phyloP scores from a whole-genome alignment of 2,797 vertebrate genomes.

The Gymnoscopelus microlampas region DNA sequence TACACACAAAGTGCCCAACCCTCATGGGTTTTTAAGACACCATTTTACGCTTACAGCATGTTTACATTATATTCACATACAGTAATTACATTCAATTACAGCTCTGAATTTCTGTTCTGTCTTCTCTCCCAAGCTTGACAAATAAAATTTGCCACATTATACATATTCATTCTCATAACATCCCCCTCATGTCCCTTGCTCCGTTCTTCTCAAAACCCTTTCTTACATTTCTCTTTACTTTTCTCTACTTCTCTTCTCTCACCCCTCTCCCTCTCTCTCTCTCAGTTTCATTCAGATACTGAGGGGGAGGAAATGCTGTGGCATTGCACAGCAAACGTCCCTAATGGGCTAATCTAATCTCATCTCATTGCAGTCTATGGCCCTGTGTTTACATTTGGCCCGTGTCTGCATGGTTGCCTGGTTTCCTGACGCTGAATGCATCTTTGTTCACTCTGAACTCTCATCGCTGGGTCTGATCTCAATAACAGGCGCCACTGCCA shows the following conservation, averaged over 20 bases:
- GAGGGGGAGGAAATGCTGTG: slow-evolving; percentile 62
- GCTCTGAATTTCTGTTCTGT: too few relatives aligned
- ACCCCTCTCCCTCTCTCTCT: neutral
- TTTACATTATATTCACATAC: too few relatives aligned
- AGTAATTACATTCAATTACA: too few relatives aligned
- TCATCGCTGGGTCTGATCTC: slow-evolving; percentile 64
- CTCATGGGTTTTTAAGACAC: too few relatives aligned
- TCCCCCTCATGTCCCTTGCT: neutral
- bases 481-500: slow-evolving; percentile 3
- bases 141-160: too few relatives aligned
- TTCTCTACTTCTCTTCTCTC: neutral
- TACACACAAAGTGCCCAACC: neutral
- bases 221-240: neutral
- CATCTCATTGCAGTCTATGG: slow-evolving; percentile 74
- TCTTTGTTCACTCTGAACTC: slow-evolving; percentile 67
- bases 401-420: slow-evolving; percentile 66
- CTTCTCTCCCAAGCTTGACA: too few relatives aligned
- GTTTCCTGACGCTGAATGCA: slow-evolving; percentile 67
- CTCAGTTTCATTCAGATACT: slow-evolving; percentile 49
- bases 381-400: slow-evolving; percentile 80
- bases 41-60: too few relatives aligned
- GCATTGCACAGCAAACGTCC: slow-evolving; percentile 80
- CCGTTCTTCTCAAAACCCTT: neutral
- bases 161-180: neutral
- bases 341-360: slow-evolving; percentile 83